Evolutionary conservation across 2,797 vertebrate genomes (phyloP), one percentile per base, ranked within the genome.

Genomic region (Rachycentron canadum): DNA sequence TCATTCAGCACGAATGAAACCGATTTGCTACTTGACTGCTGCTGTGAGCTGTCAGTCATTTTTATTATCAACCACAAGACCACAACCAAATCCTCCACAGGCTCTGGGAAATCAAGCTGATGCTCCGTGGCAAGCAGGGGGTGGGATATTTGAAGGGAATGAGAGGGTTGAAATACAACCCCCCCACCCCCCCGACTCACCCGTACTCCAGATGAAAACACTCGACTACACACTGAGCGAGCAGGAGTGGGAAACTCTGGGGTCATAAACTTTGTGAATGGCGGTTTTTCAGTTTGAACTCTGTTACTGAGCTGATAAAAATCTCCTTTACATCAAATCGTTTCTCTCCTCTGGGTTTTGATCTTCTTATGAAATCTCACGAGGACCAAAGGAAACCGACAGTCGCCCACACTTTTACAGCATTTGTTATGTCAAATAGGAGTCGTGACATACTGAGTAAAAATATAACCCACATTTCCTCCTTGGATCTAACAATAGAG

Each of bases 191-290:
- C n/a, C n/a, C n/a, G n/a, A n/a, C n/a, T n/a, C n/a, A n/a, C 45
- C 34, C 16, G 12, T 69, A 58, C 36, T 47, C 55, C 79, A 81
- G 74, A 81, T 77, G 81, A 79, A 78, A 78, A 82, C 73, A 82
- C 79, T 82, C 12, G 61, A 53, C 69, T 47, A 3, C 56, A 49
- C 74, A 16, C 50, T 53, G 76, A 76, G 81, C 10, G 25, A 23
- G 66, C 19, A 19, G 21, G 30, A 68, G 47, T 7, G 16, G 19
- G 5, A 17, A 9, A 19, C 7, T 45, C 11, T n/a, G 63, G 41
- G 71, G 30, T 25, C 30, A 40, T 58, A 52, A 68, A 65, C 36
- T 38, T 23, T 43, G 50, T 73, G 49, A 81, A 63, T n/a, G 74
- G 25, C 11, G 49, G 23, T 23, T 72, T 79, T 69, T 19, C 2